These are phyloP conservation scores for Drosophila rellima DNA, from an alignment of 2,888 invertebrate genomes.

Conservation along the genomic window DNA sequence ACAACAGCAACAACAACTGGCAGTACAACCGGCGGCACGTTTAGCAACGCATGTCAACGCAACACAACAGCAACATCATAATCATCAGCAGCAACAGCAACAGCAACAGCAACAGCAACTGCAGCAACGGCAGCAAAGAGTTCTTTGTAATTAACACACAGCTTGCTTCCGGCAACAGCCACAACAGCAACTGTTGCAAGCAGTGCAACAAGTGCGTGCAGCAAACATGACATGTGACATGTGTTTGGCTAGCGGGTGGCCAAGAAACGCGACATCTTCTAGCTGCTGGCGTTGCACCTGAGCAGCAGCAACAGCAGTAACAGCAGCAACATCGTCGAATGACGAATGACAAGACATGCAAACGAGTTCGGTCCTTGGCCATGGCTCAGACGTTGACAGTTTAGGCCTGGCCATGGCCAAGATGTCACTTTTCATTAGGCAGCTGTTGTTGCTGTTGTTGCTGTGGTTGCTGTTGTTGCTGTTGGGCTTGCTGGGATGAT, in stretches of 20 bases:
- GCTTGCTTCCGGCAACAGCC: slow-evolving; percentile 72
- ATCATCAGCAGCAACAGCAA: slow-evolving; percentile 52
- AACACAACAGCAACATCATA: slow-evolving; percentile 70
- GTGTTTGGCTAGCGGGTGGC: slow-evolving; percentile 78
- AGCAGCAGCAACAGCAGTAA: slow-evolving; percentile 33
- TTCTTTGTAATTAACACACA: slow-evolving; percentile 76
- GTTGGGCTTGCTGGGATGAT: slow-evolving; percentile 57
- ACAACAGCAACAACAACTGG: slow-evolving; percentile 13
- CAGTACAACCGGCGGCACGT: slow-evolving; percentile 74
- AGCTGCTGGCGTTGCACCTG: slow-evolving; percentile 81
- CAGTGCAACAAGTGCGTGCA: slow-evolving; percentile 66
- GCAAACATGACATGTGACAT: slow-evolving; percentile 74
- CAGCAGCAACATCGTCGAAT: slow-evolving; percentile 55
- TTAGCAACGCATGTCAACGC: slow-evolving; percentile 84
- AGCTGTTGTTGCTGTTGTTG: slow-evolving; percentile 42
- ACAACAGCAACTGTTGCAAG: slow-evolving; percentile 26
- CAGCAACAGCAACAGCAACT: slow-evolving; percentile 39
- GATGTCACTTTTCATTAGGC: slow-evolving; percentile 85
- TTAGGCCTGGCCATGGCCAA: slow-evolving; percentile 81
- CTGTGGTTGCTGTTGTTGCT: slow-evolving; percentile 31
- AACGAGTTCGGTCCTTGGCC: slow-evolving; percentile 55
- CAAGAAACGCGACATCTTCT: slow-evolving; percentile 78
- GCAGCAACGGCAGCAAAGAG: slow-evolving; percentile 44
- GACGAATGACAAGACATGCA: slow-evolving; percentile 74
- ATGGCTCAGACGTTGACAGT: slow-evolving; percentile 73